These are phyloP conservation scores for Leptinotarsa undecemlineata DNA, from an alignment of 1,140 invertebrate genomes.

Conservation along the genomic window DNA sequence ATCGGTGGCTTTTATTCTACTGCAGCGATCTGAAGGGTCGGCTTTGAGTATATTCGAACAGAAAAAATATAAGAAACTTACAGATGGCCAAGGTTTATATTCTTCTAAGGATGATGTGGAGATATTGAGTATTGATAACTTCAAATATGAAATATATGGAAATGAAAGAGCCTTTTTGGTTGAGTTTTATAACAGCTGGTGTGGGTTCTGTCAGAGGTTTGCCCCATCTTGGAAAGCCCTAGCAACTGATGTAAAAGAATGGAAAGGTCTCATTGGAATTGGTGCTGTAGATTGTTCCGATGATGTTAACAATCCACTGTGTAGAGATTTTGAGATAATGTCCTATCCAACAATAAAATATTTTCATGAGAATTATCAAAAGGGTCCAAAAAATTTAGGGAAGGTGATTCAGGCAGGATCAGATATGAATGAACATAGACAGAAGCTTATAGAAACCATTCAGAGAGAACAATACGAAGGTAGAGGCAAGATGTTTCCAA, in stretches of 20 bases:
- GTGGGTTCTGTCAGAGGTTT: slow-evolving; percentile 83
- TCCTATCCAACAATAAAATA: slow-evolving; percentile 82
- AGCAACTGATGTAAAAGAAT: slow-evolving; percentile 64
- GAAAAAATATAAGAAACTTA: slow-evolving; percentile 32
- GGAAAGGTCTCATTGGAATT: slow-evolving; percentile 60
- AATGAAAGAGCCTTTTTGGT: slow-evolving; percentile 70
- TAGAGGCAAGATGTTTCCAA: slow-evolving; percentile 62
- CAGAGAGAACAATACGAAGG: slow-evolving; percentile 65
- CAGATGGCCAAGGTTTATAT: slow-evolving; percentile 60
- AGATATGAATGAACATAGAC: slow-evolving; percentile 60
- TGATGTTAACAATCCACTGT: slow-evolving; percentile 76
- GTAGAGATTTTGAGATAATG: slow-evolving; percentile 83
- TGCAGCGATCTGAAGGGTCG: neutral
- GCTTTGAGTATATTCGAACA: slow-evolving; percentile 15
- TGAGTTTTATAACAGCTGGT: slow-evolving; percentile 90
- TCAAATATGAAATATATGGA: slow-evolving; percentile 62
- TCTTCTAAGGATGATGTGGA: slow-evolving; percentile 62
- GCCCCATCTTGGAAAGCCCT: slow-evolving; percentile 78
- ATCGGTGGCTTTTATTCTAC: neutral
- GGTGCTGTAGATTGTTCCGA: slow-evolving; percentile 73
- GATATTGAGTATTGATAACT: slow-evolving; percentile 63
- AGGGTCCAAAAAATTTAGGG: slow-evolving; percentile 62
- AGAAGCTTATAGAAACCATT: slow-evolving; percentile 62
- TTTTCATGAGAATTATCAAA: slow-evolving; percentile 67
- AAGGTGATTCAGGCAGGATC: slow-evolving; percentile 52